phyloP scores from a whole-genome alignment of 2,797 vertebrate genomes.

The Acrossocheilus fasciatus region DNA sequence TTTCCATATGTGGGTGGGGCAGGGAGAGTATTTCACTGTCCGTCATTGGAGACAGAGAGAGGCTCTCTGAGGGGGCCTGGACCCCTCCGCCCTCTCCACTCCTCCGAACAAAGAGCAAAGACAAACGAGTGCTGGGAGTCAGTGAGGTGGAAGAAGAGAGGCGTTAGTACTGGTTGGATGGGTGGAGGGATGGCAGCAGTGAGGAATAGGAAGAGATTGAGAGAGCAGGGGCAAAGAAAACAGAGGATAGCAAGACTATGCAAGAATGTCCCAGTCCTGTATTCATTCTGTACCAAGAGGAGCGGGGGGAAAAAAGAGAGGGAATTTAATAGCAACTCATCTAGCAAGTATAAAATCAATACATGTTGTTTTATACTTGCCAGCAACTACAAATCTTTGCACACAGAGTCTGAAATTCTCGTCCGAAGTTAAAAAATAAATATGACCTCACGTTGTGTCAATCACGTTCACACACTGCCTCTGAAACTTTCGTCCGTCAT shows the following conservation, averaged over 20 bases:
- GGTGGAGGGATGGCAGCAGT: slow-evolving; percentile 26
- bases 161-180: slow-evolving; percentile 49
- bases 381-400: neutral
- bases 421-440: too few relatives aligned
- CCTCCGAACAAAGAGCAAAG: slow-evolving; percentile 43
- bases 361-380: neutral
- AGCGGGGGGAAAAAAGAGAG: neutral
- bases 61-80: slow-evolving; percentile 29
- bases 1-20: slow-evolving; percentile 50
- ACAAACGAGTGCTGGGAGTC: slow-evolving; percentile 29
- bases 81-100: slow-evolving; percentile 16
- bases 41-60: slow-evolving; percentile 46
- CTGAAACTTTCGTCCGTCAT: too few relatives aligned
- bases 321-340: neutral
- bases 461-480: too few relatives aligned
- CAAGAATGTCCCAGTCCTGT: neutral
- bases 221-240: slow-evolving; percentile 2
- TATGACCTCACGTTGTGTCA: too few relatives aligned
- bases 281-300: neutral
- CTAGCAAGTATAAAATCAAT: neutral
- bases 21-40: slow-evolving; percentile 33
- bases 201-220: slow-evolving; percentile 26
- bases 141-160: slow-evolving; percentile 38
- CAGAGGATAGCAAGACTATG: neutral
- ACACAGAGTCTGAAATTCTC: neutral